Conservation (phyloP, 92 coral and sea anemone genomes). For the Hydrozoanthus gracilis region DNA sequence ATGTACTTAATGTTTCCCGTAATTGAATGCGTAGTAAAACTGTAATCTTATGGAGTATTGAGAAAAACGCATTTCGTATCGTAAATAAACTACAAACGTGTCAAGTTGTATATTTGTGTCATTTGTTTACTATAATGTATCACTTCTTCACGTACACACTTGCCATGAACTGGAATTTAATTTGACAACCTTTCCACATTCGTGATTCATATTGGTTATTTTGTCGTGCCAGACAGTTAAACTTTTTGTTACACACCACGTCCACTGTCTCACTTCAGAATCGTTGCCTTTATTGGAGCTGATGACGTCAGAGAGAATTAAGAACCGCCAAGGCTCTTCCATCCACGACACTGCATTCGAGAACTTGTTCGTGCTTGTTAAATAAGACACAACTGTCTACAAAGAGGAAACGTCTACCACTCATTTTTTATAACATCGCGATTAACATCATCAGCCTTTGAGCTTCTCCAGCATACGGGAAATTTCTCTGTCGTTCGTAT, state of each 20-base stretch:
- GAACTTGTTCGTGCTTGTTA: conserved; percentile 12
- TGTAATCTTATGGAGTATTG: too few species aligned
- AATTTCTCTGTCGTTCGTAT: conserved; percentile 6
- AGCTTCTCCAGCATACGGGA: conserved; percentile 10
- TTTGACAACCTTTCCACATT: too few species aligned
- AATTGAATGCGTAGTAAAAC: too few species aligned
- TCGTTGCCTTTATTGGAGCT: neutral
- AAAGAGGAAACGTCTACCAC: conserved; percentile 5
- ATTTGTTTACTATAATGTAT: too few species aligned
- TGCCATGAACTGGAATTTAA: too few species aligned
- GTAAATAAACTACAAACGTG: too few species aligned
- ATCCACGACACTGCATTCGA: conserved; percentile 3
- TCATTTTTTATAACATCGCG: conserved; percentile 1
- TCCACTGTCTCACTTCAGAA: neutral
- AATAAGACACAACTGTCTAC: conserved; percentile 4
- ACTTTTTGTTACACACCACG: neutral
- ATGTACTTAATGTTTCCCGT: too few species aligned
- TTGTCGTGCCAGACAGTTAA: conserved; percentile 18
- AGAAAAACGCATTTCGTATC: too few species aligned
- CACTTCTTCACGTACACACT: too few species aligned
- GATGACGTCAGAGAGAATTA: neutral
- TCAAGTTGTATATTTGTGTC: too few species aligned
- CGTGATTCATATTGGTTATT: neutral
- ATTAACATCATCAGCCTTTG: neutral
- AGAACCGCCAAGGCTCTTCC: conserved; percentile 6